Conservation (phyloP, 2,113 vertebrate species). For the Lamprotornis superbus region DNA sequence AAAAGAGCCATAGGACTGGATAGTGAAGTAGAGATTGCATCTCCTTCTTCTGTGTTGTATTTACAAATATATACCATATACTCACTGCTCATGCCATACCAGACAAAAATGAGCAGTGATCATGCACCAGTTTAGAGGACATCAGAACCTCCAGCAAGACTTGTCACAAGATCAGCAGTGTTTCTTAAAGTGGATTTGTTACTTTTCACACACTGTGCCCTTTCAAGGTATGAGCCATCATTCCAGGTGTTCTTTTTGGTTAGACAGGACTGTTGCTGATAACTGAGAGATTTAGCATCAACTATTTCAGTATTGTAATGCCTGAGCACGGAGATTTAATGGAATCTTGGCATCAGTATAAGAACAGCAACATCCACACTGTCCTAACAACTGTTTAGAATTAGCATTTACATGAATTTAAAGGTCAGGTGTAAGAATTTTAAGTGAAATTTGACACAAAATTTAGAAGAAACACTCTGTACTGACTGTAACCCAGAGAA, state of each 20-base stretch:
- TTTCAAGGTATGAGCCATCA: not conserved
- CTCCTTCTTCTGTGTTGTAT: not conserved
- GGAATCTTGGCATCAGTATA: not conserved
- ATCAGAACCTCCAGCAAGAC: not conserved
- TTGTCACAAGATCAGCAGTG: not conserved
- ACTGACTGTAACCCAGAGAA: not conserved
- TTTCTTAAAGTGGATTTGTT: not conserved
- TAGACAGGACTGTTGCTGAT: not conserved
- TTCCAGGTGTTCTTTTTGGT: not conserved
- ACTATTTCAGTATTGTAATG: not conserved
- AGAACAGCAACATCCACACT: not conserved
- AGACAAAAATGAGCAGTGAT: not conserved
- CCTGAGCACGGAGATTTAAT: not conserved
- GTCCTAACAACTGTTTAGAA: not conserved
- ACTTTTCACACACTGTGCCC: not conserved
- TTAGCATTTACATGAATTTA: not conserved
- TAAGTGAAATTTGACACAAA: not conserved
- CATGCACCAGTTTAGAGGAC: not conserved
- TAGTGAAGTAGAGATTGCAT: not conserved
- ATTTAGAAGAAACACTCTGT: not conserved
- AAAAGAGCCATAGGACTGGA: not conserved
- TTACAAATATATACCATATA: not conserved
- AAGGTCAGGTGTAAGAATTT: not conserved
- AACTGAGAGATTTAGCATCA: not conserved
- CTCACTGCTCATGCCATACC: not conserved